These are phyloP conservation scores for Xerus rutilus DNA, from an alignment of 2,797 vertebrate species.

Conservation along the genomic window DNA sequence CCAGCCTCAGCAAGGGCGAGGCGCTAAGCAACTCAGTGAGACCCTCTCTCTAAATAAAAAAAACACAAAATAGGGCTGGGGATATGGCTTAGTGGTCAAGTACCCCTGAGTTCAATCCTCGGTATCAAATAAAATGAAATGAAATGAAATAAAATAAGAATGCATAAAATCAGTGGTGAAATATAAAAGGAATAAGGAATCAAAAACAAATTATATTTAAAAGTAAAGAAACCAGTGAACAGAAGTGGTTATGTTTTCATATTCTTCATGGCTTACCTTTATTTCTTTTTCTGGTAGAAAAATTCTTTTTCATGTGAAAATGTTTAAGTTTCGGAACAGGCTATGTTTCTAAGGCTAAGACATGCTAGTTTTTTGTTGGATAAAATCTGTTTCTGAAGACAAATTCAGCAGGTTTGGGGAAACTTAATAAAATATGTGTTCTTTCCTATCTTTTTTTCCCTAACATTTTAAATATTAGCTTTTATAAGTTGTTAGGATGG, in stretches of 20 bases:
- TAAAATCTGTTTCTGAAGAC: slow-evolving; percentile 2
- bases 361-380: not conserved
- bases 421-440: not conserved
- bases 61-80: too few relatives aligned
- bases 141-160: not conserved
- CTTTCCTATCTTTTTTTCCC: not conserved
- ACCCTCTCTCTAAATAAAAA: too few relatives aligned
- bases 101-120: too few relatives aligned
- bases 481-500: slow-evolving; percentile 15
- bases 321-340: not conserved
- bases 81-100: too few relatives aligned
- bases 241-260: not conserved
- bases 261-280: not conserved
- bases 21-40: too few relatives aligned
- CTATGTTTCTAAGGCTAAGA: not conserved
- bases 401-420: not conserved
- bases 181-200: not conserved
- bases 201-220: not conserved
- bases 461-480: not conserved
- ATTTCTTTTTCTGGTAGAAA: not conserved
- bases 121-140: too few relatives aligned
- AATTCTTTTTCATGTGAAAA: not conserved
- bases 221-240: not conserved
- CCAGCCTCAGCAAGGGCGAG: too few relatives aligned
- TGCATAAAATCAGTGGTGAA: not conserved